These are phyloP conservation scores for Rhodinocichla rosea DNA, from an alignment of 2,113 vertebrate species.

Conservation along the genomic window DNA sequence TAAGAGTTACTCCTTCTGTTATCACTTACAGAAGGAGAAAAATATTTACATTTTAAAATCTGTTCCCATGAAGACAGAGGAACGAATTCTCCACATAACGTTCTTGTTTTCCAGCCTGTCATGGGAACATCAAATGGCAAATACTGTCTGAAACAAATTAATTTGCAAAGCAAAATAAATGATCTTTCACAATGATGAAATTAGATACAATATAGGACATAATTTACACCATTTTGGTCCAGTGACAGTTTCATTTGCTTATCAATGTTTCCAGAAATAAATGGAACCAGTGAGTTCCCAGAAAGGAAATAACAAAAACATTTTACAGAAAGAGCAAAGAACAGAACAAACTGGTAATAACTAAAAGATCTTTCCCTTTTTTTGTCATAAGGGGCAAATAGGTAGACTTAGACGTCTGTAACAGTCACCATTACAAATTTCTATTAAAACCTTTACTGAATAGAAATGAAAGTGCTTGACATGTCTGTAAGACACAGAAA, in stretches of 20 bases:
- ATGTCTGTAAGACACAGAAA: background rate
- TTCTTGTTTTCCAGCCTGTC: background rate
- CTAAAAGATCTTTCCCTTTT: background rate
- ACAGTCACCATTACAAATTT: rapidly evolving
- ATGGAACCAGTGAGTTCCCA: background rate
- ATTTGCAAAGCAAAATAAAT: background rate
- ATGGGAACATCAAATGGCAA: background rate
- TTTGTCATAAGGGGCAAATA: background rate
- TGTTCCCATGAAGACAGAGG: background rate
- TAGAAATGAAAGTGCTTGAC: background rate
- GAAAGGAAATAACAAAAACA: background rate
- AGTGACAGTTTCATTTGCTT: background rate
- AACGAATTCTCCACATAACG: background rate
- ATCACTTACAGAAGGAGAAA: background rate
- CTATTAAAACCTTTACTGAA: background rate
- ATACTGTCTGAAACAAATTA: background rate
- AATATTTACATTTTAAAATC: background rate
- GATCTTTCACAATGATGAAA: background rate
- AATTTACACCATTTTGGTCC: background rate
- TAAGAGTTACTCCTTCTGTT: background rate
- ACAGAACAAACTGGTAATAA: background rate
- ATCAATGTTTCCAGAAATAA: background rate
- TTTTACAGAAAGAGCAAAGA: background rate
- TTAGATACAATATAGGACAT: background rate
- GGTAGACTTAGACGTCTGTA: background rate